phyloP scores from a whole-genome alignment of 2,888 invertebrate genomes.

The Oasisia sp. region DNA sequence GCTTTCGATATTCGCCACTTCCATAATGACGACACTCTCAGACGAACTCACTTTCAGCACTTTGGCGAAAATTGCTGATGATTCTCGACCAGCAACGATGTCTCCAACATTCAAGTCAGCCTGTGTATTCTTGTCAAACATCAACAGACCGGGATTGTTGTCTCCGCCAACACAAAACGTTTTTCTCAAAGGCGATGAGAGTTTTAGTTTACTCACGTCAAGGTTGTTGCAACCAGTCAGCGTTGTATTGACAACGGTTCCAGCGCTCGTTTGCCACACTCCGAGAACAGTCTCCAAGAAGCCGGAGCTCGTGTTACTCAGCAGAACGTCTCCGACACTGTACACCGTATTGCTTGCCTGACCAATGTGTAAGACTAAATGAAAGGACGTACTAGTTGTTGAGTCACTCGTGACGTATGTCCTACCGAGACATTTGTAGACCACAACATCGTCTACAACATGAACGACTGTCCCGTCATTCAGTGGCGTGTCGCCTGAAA shows the following conservation, averaged over 20 bases:
- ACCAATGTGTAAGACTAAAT: too few species aligned
- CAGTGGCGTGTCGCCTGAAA: too few species aligned
- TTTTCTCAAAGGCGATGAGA: not conserved
- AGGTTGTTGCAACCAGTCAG: constrained; percentile 17
- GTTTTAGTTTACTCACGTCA: not conserved
- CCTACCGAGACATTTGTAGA: constrained; percentile 20
- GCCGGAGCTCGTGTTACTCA: not conserved
- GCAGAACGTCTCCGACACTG: not conserved
- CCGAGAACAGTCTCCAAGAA: constrained; percentile 8
- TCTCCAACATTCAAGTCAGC: too few species aligned
- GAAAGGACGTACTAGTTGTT: not conserved
- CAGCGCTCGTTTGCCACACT: not conserved
- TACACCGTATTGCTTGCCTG: too few species aligned
- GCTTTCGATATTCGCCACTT: too few species aligned
- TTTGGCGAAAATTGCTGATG: too few species aligned
- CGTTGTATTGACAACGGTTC: not conserved
- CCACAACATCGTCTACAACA: too few species aligned
- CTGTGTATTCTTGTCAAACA: too few species aligned
- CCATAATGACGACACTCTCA: too few species aligned
- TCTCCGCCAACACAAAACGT: constrained; percentile 21
- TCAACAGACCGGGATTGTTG: constrained; percentile 21
- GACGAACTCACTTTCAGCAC: too few species aligned
- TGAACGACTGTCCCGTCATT: too few species aligned
- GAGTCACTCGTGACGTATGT: not conserved
- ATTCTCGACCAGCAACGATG: too few species aligned